These are phyloP conservation scores for Euproctis similis DNA, from an alignment of 2,888 invertebrate species.

Conservation along the genomic window DNA sequence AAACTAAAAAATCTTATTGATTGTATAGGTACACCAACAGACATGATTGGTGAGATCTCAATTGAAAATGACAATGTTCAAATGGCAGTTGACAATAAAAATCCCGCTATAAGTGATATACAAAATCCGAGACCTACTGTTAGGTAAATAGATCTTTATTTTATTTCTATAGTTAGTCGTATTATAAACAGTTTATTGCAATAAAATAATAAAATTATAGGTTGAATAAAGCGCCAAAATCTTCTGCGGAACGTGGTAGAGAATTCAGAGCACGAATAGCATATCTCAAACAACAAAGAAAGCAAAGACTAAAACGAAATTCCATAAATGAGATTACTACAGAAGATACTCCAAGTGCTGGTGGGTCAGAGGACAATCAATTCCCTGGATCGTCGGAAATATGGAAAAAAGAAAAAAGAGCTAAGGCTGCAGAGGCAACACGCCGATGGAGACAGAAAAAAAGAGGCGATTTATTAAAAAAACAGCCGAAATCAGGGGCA, in stretches of 20 bases:
- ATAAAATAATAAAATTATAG: conserved; percentile 9
- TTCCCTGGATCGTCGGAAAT: conserved; percentile 8
- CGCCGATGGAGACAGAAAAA: conserved; percentile 18
- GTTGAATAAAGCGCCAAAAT: conserved; percentile 16
- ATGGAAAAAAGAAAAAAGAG: conserved; percentile 15
- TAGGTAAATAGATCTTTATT: too few relatives aligned
- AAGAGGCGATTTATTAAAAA: conserved; percentile 10
- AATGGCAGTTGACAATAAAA: too few relatives aligned
- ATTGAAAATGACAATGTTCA: too few relatives aligned
- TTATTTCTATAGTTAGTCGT: too few relatives aligned
- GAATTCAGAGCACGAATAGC: conserved; percentile 12
- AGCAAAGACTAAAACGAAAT: too few relatives aligned
- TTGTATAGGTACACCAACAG: too few relatives aligned
- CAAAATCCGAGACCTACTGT: too few relatives aligned
- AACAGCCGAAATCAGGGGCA: conserved; percentile 20
- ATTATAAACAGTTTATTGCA: too few relatives aligned
- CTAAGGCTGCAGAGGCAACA: conserved; percentile 17
- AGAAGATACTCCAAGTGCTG: conserved; percentile 4
- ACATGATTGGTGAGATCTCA: too few relatives aligned
- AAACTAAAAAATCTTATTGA: too few relatives aligned
- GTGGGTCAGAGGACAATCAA: too few relatives aligned
- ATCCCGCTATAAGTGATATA: too few relatives aligned
- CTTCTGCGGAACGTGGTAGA: conserved; percentile 18
- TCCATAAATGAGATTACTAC: conserved; percentile 9
- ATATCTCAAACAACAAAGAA: conserved; percentile 11